Evolutionary conservation across 2,888 invertebrate species (phyloP), one percentile per base, ranked within the genome.

Genomic region (Vannuccia rotundouncinata): DNA sequence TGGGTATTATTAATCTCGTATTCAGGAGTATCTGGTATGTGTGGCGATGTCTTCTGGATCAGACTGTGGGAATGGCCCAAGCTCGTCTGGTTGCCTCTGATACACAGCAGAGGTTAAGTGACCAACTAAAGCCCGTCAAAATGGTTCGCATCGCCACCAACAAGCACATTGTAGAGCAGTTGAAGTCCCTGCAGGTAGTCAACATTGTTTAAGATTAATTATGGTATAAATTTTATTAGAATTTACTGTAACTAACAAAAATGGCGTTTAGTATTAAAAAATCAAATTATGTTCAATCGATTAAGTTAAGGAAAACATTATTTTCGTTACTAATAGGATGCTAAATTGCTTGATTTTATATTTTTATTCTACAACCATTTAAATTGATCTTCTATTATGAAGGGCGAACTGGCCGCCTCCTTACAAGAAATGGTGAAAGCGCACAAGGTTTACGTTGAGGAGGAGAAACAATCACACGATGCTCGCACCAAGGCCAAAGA

Each of bases 401-500:
- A 45, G 45, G 17, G 45, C 45, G 45, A 45, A 45, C 45, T 45
- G 45, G 45, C 45, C 5, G 45, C 45, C 45, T 45, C 45, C 17
- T 45, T 96, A 1, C 91, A 92, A 84, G 96, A 97, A 85, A 92
- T 97, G 84, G 95, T 95, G 87, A 95, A 95, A 89, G 93, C 93
- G 76, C 95, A 96, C 89, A 96, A 96, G 87, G 90, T 93, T 22
- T 97, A 97, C 89, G 94, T 94, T 84, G 95, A 96, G 84, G 97
- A 97, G 85, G 97, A 97, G 87, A 94, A 95, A 85, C 92, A 94
- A 81, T 95, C 96, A 0, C 94, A 95, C 86, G 96, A 96, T 86
- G 95, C 95, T 0, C 90, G 96, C 59, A 94, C 94, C 88, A 97
- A 96, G 86, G 95, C 95, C 81, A 92, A 93, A 85, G 95, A 95